Base-by-base conservation (phyloP, 1,140 invertebrate genomes). In the Battus philenor region DNA sequence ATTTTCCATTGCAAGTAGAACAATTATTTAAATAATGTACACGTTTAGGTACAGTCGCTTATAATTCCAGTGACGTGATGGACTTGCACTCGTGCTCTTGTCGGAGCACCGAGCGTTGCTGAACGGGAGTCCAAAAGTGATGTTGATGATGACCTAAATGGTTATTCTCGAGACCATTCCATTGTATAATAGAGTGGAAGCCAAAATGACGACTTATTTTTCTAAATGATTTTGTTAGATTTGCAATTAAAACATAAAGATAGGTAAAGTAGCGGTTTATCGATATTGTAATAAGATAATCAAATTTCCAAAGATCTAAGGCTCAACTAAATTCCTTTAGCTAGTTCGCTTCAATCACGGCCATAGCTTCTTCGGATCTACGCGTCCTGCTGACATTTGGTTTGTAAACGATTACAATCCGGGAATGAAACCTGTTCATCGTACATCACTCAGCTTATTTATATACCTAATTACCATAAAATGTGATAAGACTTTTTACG, bases 121-220 rank as follows among this genome's bases (percentile, higher is more conserved):
- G 18, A 20, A 18, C 27, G 18, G 45, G 44, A 47, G 51, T 50
- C 55, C 41, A 54, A n/a, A 58, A 58, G 50, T 51, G 30, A 52
- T 59, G 57, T 54, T 57, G 49, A 58, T 53, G 59, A n/a, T n/a
- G 34, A 45, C 49, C 44, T 38, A 62, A n/a, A 70, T 78, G 79
- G 74, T 79, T 76, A 76, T 55, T 67, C 59, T 70, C 69, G 68
- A 78, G 70, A 79, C 77, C 77, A 84, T 84, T 84, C 80, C 80
- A 84, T 81, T 81, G 63, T 78, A 75, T 56, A 68, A 56, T 76
- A 70, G 74, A 68, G 68, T 77, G 71, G 72, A 82, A 75, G 80
- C 80, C 80, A 84, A 84, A 81, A 82, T 79, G 66, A 80, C 70
- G 74, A 82, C 73, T 84, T 84, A 82, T 84, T 84, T 84, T 84